Evolutionary conservation across 1,140 invertebrate genomes (phyloP), one percentile per base, ranked within the genome.

Genomic region (Vanessa atalanta): DNA sequence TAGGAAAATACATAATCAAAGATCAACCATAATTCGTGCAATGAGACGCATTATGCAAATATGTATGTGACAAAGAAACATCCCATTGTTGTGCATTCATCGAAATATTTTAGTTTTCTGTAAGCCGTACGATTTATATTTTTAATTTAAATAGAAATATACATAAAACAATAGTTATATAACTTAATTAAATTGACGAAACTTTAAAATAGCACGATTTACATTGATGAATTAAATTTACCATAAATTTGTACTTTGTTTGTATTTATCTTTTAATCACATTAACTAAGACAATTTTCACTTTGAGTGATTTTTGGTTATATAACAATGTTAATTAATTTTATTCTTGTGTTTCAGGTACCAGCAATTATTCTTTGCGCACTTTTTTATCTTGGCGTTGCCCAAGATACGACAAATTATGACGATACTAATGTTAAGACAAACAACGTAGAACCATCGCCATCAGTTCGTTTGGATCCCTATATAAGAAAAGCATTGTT

Each of bases 401-500:
- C 87, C 31, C 81, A 90, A 75, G 93, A 94, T 9, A 82, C 77
- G 72, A 86, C 88, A 8, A 93, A 53, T 48, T 67, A 88, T 1
- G 92, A 88, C 74, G 83, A 81, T 6, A 84, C 87, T 8, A 86
- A 79, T 71, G 79, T 84, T 57, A 89, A 93, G 67, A 84, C 87
- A 69, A 93, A 93, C 72, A 89, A 85, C 73, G 90, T 93, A 48
- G 87, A 89, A 61, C 82, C 91, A 16, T 69, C 75, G 53, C 72
- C 79, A 13, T 79, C 79, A 5, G 79, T 78, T 20, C 77, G 77
- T 0, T 80, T 96, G 55, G 95, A 96, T 87, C 95, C 95, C 50
- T 95, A 94, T 55, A 93, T 96, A 61, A 91, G 95, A 7, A 95
- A 95, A 87, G 95, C 95, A 2, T 86, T 96, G n/a, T 85, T 96